Percentiles rank a stretch among this genome's conserved stretches.
Conservation (phyloP, 37 sponge, comb jelly and placozoan genomes). For the Hormiphora californensis region DNA sequence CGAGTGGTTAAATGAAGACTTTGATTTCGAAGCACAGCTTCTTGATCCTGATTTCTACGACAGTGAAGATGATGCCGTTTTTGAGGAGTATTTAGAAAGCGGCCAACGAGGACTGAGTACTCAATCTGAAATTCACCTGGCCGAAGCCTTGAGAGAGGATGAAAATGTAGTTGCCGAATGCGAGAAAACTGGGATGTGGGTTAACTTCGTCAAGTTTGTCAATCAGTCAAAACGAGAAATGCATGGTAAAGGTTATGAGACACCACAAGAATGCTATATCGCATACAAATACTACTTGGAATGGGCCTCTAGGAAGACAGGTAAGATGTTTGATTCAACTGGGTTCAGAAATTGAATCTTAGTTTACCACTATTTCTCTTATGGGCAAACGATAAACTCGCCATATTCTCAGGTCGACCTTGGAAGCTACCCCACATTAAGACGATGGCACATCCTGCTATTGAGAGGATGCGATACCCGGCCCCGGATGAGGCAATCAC, state of each 20-base stretch:
- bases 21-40: too few species aligned
- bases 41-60: too few species aligned
- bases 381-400: too few species aligned
- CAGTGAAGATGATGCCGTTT: too few species aligned
- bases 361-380: too few species aligned
- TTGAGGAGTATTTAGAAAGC: too few species aligned
- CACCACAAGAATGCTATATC: slow-evolving; percentile 27
- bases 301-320: neutral
- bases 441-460: slow-evolving; percentile 2
- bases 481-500: neutral
- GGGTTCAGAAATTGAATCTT: neutral
- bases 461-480: slow-evolving; percentile 16
- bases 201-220: slow-evolving; percentile 11
- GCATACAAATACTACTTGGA: slow-evolving; percentile 18
- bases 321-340: neutral
- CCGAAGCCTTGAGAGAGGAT: slow-evolving; percentile 2
- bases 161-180: neutral
- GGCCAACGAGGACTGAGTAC: neutral
- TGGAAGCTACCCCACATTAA: slow-evolving; percentile 31
- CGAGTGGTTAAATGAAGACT: too few species aligned
- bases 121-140: neutral
- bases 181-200: neutral
- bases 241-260: slow-evolving; percentile 20
- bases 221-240: slow-evolving; percentile 2
- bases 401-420: neutral